Evolutionary conservation across 2,113 vertebrate genomes (phyloP).

Genomic region (Triplophysa dalaica): DNA sequence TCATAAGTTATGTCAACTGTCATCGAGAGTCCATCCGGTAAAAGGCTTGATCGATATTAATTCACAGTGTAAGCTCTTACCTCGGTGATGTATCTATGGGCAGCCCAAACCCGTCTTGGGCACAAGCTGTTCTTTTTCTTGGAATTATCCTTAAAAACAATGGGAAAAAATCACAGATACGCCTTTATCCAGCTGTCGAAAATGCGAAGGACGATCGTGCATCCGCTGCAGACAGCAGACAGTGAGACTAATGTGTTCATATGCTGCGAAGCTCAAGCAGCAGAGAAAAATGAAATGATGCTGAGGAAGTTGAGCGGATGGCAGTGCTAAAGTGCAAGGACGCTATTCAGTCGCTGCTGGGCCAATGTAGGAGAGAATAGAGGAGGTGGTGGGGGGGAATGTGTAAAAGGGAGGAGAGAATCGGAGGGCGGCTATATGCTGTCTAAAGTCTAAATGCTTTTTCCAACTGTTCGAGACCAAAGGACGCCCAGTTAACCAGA

Average conservation of each 20-base stretch:
- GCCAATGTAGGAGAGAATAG: slow-evolving; percentile 24
- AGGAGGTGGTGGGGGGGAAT: slow-evolving; percentile 23
- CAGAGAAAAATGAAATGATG: slow-evolving; percentile 31
- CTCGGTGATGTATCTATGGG: neutral
- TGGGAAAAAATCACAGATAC: slow-evolving; percentile 17
- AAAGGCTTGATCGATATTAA: neutral
- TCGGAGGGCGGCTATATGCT: slow-evolving; percentile 11
- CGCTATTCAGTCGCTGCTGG: slow-evolving; percentile 37
- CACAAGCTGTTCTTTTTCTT: slow-evolving; percentile 21
- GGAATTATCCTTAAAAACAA: slow-evolving; percentile 14
- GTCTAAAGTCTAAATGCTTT: slow-evolving; percentile 19
- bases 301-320: slow-evolving; percentile 43
- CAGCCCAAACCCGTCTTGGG: slow-evolving; percentile 33
- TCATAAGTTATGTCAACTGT: slow-evolving; percentile 27
- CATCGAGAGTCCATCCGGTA: neutral
- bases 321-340: slow-evolving; percentile 31
- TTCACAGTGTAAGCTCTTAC: neutral
- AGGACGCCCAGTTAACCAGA: neutral
- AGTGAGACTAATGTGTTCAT: neutral
- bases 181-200: slow-evolving; percentile 3
- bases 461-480: slow-evolving; percentile 14
- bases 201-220: slow-evolving; percentile 2
- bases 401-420: neutral
- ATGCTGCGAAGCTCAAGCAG: slow-evolving; percentile 27
- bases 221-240: slow-evolving; percentile 4